phyloP scores from a whole-genome alignment of 2,113 vertebrate genomes.

The Microcebus tavaratra region DNA sequence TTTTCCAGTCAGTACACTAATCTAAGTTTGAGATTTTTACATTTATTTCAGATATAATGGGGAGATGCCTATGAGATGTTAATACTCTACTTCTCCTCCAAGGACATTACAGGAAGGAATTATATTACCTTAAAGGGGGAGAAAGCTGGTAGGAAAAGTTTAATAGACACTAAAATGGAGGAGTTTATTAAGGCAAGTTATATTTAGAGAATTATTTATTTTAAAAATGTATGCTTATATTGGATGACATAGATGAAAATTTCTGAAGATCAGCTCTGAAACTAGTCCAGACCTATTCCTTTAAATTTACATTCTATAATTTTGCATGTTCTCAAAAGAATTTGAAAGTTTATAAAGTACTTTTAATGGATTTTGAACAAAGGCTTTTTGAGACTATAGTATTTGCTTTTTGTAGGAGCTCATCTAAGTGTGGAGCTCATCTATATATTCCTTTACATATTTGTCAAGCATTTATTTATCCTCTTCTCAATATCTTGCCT shows the following conservation, averaged over 20 bases:
- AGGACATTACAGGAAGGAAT: not conserved
- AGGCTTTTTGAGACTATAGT: not conserved
- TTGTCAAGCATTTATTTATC: not conserved
- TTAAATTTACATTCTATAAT: not conserved
- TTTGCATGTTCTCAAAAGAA: not conserved
- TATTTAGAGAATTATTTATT: not conserved
- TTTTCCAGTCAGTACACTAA: not conserved
- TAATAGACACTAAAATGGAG: not conserved
- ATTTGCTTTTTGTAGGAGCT: not conserved
- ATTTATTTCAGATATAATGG: not conserved
- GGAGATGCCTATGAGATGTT: not conserved
- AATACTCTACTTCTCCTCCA: not conserved
- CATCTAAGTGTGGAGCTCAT: not conserved
- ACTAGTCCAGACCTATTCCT: not conserved
- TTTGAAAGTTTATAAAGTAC: not conserved
- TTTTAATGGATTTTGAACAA: not conserved
- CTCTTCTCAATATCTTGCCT: not conserved
- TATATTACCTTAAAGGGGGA: not conserved
- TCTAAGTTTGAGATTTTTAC: not conserved
- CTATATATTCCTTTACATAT: not conserved
- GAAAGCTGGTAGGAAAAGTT: not conserved
- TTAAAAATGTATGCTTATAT: not conserved
- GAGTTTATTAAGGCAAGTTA: not conserved
- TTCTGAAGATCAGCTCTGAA: not conserved
- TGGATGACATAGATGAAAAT: not conserved